Evolutionary conservation across 2,113 vertebrate species (phyloP).

Genomic region (Lophura nycthemera): DNA sequence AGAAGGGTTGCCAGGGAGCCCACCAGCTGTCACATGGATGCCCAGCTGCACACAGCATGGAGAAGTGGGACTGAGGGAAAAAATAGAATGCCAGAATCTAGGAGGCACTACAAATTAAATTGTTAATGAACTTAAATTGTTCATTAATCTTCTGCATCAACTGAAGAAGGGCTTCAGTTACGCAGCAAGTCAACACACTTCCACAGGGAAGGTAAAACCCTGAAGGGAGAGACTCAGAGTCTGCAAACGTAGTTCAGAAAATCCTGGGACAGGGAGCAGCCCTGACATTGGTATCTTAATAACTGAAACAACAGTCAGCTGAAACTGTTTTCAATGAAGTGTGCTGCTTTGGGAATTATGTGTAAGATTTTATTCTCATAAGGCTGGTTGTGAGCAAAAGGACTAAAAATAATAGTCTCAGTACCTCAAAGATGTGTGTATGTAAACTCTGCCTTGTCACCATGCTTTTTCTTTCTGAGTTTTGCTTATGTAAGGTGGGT

Average conservation of each 20-base stretch:
- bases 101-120: background rate
- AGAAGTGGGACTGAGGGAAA: fast-evolving
- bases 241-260: fast-evolving
- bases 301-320: background rate
- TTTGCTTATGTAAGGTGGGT: background rate
- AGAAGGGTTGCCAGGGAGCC: too few species aligned
- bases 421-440: background rate
- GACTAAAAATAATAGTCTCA: background rate
- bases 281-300: background rate
- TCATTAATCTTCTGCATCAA: background rate
- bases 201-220: background rate
- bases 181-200: background rate
- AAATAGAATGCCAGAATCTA: background rate
- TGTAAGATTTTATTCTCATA: background rate
- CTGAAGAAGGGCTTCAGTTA: background rate
- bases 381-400: background rate
- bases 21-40: background rate
- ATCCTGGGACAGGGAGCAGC: background rate
- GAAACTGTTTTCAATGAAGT: background rate
- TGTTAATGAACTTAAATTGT: background rate
- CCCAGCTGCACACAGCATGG: too few species aligned
- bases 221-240: fast-evolving
- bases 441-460: too few species aligned
- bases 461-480: background rate
- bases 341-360: background rate